Evolutionary conservation across 2,113 vertebrate species (phyloP), one percentile per base, ranked within the genome.

Genomic region (Ceyx melanurus): DNA sequence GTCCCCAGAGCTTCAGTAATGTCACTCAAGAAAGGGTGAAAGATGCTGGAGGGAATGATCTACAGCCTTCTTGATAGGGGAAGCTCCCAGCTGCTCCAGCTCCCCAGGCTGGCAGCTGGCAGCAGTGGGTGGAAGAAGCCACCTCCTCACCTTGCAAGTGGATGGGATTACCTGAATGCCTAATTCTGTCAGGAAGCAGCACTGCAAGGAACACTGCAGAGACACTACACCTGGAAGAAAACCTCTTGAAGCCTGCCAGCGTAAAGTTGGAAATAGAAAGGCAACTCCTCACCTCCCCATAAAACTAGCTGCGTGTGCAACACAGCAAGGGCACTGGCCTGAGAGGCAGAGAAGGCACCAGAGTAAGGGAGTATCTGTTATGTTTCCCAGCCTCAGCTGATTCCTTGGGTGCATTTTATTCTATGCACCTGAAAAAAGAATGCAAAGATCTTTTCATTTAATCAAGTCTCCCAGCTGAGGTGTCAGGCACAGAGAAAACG

Each of bases 381-480:
- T n/a, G 14, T 88, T 90, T 89, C 80, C 82, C 37, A 84, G 66
- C 65, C 74, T 64, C 40, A 73, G 73, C 57, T 48, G 70, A 82
- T 62, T 95, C 86, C 75, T 90, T 73, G 48, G 72, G 43, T 93
- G 65, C 60, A 60, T 92, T 97, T 94, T 86, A 81, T 82, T 94
- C 76, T 81, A 54, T 91, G 61, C 64, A 93, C 72, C 80, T 88
- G 86, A 97, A 97, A 97, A 88, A 96, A 45, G 87, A 95, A 97
- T 88, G 72, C 89, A 96, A 96, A 95, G 92, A 90, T 97, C 96
- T 97, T 97, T 97, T 96, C 95, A 92, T 96, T 97, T 97, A 96
- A 98, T 98, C 97, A 97, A 96, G 94, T 88, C 92, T 97, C 88
- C 80, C 46, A 29, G 66, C 90, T 18, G 2, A 95, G 81, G 95